A percentile compares a stretch with the other conserved stretches of the same genome.
Evolutionary conservation across 37 sponge, comb jelly and placozoan genomes (phyloP).

Genomic region (Petrosia ficiformis): DNA sequence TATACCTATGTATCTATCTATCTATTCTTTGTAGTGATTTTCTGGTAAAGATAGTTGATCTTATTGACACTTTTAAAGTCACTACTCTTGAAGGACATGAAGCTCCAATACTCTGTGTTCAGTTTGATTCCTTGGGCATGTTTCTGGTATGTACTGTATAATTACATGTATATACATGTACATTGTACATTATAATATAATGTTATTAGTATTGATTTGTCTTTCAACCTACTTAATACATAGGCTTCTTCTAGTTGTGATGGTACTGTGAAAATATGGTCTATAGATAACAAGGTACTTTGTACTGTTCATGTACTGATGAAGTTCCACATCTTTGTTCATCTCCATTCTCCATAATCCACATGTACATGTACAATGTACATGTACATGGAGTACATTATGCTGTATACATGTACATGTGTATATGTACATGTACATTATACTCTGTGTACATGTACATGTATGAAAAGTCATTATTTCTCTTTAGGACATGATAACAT

Average conservation of each 20-base stretch:
- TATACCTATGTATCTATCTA: not conserved
- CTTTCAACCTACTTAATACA: not conserved
- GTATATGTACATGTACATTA: slow-evolving; percentile 9
- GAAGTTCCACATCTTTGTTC: too few species aligned
- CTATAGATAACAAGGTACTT: slow-evolving; percentile 24
- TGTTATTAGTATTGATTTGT: too few species aligned
- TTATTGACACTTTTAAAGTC: slow-evolving; percentile 7
- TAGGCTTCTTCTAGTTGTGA: slow-evolving; percentile 66
- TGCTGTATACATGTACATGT: slow-evolving; percentile 18
- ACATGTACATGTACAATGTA: slow-evolving; percentile 10
- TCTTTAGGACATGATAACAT: not conserved
- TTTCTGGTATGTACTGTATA: slow-evolving; percentile 36
- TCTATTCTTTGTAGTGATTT: slow-evolving; percentile 53
- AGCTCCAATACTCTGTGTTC: slow-evolving; percentile 67
- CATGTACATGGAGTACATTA: not conserved
- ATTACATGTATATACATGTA: not conserved
- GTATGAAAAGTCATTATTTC: not conserved
- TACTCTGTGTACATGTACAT: not conserved
- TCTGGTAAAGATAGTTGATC: slow-evolving; percentile 38
- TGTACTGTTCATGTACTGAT: not conserved
- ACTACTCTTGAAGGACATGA: slow-evolving; percentile 49
- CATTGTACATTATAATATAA: too few species aligned
- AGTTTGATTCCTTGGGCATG: slow-evolving; percentile 48
- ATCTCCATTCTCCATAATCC: not conserved
- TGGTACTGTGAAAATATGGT: slow-evolving; percentile 66